Conservation (phyloP, 2,113 vertebrate species). For the Suricata suricatta region DNA sequence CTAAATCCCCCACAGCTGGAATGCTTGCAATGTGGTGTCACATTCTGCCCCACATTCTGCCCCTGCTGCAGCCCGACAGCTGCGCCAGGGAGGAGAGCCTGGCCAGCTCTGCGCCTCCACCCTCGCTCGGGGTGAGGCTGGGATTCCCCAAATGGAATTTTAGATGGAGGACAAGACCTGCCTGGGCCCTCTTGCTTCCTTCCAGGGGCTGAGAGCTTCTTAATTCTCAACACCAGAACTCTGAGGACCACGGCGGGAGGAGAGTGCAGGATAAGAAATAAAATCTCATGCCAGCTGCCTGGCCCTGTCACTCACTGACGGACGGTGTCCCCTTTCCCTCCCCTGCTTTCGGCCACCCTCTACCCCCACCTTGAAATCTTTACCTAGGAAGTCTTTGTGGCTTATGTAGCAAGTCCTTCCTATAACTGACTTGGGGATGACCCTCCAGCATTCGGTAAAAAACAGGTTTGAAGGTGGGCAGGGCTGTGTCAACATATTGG, state of each 20-base stretch:
- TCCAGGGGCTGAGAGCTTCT: background rate
- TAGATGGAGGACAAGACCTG: constrained; percentile 59
- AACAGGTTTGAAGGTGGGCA: background rate
- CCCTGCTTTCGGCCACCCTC: background rate
- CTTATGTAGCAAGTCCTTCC: background rate
- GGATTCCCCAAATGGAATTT: constrained; percentile 77
- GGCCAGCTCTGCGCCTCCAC: background rate
- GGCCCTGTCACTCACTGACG: background rate
- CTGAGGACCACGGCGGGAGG: background rate
- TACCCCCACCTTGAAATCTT: background rate
- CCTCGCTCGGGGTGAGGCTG: background rate
- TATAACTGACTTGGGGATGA: background rate
- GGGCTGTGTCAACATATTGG: background rate
- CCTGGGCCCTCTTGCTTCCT: background rate
- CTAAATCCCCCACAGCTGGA: constrained; percentile 77
- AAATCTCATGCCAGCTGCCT: background rate
- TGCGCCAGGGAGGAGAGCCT: constrained; percentile 67
- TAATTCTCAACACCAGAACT: background rate
- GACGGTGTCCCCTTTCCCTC: background rate
- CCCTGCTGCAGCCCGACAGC: constrained; percentile 76
- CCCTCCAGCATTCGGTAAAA: background rate
- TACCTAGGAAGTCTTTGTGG: background rate
- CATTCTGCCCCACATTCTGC: background rate
- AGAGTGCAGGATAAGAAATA: background rate
- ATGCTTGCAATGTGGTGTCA: constrained; percentile 84